Percentiles rank a stretch among this genome's conserved stretches.
These are phyloP conservation scores for Leucozona laternaria DNA, from an alignment of 2,888 invertebrate species.

Conservation along the genomic window DNA sequence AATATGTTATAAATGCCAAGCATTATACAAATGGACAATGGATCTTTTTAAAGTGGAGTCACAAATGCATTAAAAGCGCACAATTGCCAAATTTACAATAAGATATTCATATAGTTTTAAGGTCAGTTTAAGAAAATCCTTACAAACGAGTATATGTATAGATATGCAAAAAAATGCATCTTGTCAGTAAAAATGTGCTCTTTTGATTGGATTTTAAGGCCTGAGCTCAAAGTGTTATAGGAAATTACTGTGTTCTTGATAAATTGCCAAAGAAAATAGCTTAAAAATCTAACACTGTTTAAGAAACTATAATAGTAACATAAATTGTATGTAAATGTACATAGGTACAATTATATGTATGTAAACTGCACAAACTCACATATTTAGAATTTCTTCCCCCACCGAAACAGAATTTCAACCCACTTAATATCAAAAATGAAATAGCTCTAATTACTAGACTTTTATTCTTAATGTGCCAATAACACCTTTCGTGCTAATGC, in stretches of 20 bases:
- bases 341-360: background rate
- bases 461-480: slow-evolving; percentile 1
- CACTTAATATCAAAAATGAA: slow-evolving; percentile 7
- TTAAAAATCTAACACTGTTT: background rate
- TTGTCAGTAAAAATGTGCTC: background rate
- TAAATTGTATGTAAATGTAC: background rate
- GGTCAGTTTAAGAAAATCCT: background rate
- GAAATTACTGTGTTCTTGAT: background rate
- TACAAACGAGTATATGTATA: no score
- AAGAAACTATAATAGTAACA: background rate
- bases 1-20: slow-evolving; percentile 65
- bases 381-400: slow-evolving; percentile 50
- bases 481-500: background rate
- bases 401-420: slow-evolving; percentile 56
- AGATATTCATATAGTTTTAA: background rate
- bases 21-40: background rate
- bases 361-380: slow-evolving; percentile 26
- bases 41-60: background rate
- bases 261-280: background rate
- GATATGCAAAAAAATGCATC: no score
- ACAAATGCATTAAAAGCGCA: background rate
- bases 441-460: background rate
- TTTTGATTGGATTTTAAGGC: background rate
- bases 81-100: slow-evolving; percentile 14
- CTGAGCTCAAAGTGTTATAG: background rate